These are phyloP conservation scores for Ceratina calcarata DNA, from an alignment of 1,140 invertebrate species.

Conservation along the genomic window DNA sequence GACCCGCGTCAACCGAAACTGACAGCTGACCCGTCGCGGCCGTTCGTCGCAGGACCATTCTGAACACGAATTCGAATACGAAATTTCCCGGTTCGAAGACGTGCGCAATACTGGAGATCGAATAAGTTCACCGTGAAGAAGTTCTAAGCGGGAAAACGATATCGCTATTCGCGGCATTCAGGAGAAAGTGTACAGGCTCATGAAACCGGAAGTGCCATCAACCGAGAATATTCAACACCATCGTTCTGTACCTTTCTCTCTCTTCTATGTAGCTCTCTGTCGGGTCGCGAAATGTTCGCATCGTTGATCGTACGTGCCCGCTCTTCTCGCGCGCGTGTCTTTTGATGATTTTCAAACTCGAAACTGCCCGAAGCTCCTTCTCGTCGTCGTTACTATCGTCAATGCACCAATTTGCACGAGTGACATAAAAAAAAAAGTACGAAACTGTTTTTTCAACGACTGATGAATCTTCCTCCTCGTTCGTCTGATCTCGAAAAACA, in stretches of 20 bases:
- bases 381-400: too few relatives aligned
- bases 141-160: constrained; percentile 12
- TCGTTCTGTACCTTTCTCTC: constrained; percentile 27
- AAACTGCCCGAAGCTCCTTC: too few relatives aligned
- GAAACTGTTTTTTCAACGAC: not conserved
- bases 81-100: not conserved
- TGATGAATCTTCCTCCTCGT: not conserved
- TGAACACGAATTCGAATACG: not conserved
- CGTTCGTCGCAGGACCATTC: not conserved
- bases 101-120: constrained; percentile 3
- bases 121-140: not conserved
- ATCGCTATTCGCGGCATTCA: constrained; percentile 22
- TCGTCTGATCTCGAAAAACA: constrained; percentile 41
- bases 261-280: not conserved
- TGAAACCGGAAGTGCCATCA: constrained; percentile 61
- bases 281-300: not conserved
- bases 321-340: too few relatives aligned
- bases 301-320: not conserved
- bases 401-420: not conserved
- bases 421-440: not conserved
- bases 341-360: too few relatives aligned
- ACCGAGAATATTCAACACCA: constrained; percentile 57
- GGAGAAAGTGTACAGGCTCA: constrained; percentile 56
- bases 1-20: not conserved
- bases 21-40: constrained; percentile 2